These are phyloP conservation scores for Falco novaeseelandiae DNA, from an alignment of 2,797 vertebrate species.

Conservation along the genomic window DNA sequence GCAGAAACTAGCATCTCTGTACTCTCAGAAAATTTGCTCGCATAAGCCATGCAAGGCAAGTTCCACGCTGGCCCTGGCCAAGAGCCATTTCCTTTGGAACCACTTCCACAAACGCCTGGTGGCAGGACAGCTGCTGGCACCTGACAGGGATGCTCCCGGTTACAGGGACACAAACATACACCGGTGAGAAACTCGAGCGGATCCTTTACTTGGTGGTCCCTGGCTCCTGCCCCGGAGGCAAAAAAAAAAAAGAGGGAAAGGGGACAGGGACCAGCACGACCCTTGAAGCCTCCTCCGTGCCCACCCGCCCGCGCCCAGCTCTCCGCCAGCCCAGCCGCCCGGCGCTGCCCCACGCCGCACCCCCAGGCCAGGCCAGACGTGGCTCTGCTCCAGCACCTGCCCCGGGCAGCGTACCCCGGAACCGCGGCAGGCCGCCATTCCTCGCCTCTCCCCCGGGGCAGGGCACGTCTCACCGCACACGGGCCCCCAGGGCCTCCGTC, in stretches of 20 bases:
- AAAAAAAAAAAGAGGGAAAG: background rate
- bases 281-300: background rate
- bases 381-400: background rate
- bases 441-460: background rate
- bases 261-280: fast-evolving
- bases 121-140: background rate
- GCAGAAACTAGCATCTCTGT: background rate
- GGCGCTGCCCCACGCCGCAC: background rate
- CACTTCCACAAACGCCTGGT: fast-evolving
- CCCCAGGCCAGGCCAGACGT: background rate
- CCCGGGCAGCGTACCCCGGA: background rate
- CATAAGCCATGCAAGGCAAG: background rate
- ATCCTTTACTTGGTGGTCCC: background rate
- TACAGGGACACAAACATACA: fast-evolving
- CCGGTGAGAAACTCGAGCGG: background rate
- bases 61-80: background rate
- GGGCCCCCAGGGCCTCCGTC: too few relatives aligned
- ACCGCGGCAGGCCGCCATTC: background rate
- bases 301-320: background rate
- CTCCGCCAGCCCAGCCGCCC: background rate
- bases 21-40: background rate
- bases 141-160: background rate
- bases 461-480: background rate
- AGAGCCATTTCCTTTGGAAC: background rate
- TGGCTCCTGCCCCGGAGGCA: background rate